Evolutionary conservation across 2,113 vertebrate genomes (phyloP).

Genomic region (Alces alces): DNA sequence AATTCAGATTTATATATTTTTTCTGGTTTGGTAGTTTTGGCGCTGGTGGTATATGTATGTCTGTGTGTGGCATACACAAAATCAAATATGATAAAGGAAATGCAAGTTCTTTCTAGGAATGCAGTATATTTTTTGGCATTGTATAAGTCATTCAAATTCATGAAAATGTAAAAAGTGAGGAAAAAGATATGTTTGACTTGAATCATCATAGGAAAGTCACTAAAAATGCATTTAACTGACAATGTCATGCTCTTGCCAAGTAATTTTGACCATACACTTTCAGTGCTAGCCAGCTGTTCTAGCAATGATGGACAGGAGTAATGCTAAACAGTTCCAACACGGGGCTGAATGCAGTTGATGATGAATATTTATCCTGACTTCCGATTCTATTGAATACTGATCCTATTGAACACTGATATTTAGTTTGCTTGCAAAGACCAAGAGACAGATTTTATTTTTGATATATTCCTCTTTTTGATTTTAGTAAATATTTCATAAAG

Average conservation of each 20-base stretch:
- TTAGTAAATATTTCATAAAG: not conserved
- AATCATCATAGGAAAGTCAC: not conserved
- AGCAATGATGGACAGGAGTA: constrained; percentile 30
- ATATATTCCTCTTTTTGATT: not conserved
- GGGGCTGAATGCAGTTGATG: not conserved
- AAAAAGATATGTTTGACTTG: not conserved
- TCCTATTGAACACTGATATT: not conserved
- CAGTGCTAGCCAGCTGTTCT: constrained; percentile 16
- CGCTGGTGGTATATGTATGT: not conserved
- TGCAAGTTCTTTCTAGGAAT: not conserved
- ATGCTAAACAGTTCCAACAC: not conserved
- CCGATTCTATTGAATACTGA: not conserved
- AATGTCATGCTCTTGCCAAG: constrained; percentile 69
- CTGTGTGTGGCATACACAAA: not conserved
- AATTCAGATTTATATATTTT: not conserved
- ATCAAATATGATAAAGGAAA: not conserved
- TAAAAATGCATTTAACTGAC: constrained; percentile 58
- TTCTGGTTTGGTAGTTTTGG: not conserved
- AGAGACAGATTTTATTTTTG: not conserved
- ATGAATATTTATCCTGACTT: not conserved
- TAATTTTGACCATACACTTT: not conserved
- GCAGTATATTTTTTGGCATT: not conserved
- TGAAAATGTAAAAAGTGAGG: not conserved
- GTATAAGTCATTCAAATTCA: not conserved
- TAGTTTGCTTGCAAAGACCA: not conserved